Conservation (phyloP, 2,888 invertebrate genomes). For the Torymus aiolomorphi region DNA sequence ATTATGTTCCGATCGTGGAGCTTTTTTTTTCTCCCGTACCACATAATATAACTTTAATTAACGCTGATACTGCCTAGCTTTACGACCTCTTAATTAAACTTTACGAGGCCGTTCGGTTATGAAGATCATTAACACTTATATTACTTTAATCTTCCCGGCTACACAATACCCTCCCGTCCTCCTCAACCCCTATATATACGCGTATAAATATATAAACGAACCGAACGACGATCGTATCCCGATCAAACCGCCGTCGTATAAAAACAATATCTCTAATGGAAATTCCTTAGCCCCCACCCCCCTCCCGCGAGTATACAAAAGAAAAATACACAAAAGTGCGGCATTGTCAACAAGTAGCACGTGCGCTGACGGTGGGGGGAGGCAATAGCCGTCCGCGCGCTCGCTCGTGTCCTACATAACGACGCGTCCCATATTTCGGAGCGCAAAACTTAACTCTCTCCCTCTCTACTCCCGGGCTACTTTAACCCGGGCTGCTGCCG, state of each 20-base stretch:
- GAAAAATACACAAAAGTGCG: neutral
- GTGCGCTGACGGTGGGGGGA: neutral
- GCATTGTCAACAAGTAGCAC: neutral
- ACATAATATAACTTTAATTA: too few species aligned
- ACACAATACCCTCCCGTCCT: too few species aligned
- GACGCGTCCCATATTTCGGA: neutral
- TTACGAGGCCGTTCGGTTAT: too few species aligned
- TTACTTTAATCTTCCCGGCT: too few species aligned
- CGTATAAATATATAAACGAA: too few species aligned
- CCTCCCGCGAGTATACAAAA: neutral
- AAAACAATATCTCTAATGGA: constrained; percentile 6
- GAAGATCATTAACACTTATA: too few species aligned
- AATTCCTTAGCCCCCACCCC: neutral
- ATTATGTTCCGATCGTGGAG: too few species aligned
- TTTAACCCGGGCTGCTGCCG: neutral
- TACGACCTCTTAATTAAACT: too few species aligned
- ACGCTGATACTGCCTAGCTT: too few species aligned
- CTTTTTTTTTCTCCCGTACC: too few species aligned
- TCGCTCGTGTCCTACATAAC: neutral
- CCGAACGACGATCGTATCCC: too few species aligned
- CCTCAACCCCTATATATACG: too few species aligned
- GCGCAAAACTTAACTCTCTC: neutral
- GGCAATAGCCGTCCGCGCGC: neutral
- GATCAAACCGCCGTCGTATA: neutral
- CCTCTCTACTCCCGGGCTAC: neutral